These are phyloP conservation scores for Drosophila barbarae DNA, from an alignment of 2,888 invertebrate genomes.

Conservation along the genomic window DNA sequence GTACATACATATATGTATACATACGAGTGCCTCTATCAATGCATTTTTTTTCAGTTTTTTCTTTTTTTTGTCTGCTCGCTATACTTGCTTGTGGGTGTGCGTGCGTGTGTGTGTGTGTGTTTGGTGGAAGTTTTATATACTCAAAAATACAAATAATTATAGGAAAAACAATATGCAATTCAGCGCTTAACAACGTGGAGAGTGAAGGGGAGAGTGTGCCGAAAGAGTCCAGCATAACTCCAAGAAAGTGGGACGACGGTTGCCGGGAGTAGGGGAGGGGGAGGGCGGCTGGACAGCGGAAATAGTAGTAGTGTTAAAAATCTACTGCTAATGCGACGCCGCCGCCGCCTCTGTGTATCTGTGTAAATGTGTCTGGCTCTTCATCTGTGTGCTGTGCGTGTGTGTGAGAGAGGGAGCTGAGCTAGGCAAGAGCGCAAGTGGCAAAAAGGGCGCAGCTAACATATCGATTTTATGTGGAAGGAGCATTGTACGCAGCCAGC, in stretches of 20 bases:
- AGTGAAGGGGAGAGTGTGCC: slow-evolving; percentile 26
- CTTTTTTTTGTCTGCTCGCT: slow-evolving; percentile 32
- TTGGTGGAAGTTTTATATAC: slow-evolving; percentile 44
- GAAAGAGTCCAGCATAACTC: slow-evolving; percentile 64
- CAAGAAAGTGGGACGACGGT: slow-evolving; percentile 23
- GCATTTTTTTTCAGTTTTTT: slow-evolving; percentile 8
- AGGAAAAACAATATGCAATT: slow-evolving; percentile 62
- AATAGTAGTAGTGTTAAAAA: slow-evolving; percentile 47
- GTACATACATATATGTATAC: slow-evolving; percentile 13
- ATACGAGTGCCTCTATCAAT: slow-evolving; percentile 6
- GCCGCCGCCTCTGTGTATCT: slow-evolving; percentile 56
- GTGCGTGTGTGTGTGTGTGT: slow-evolving; percentile 30
- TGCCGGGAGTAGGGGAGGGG: background rate
- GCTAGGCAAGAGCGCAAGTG: slow-evolving; percentile 44
- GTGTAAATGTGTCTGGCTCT: slow-evolving; percentile 39
- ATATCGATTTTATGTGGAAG: slow-evolving; percentile 53
- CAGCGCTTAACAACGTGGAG: slow-evolving; percentile 4
- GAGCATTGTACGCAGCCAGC: slow-evolving; percentile 42
- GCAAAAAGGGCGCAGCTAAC: slow-evolving; percentile 70
- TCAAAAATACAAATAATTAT: slow-evolving; percentile 28
- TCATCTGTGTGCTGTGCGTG: slow-evolving; percentile 3
- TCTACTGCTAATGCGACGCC: slow-evolving; percentile 48
- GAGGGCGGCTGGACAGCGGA: slow-evolving; percentile 21
- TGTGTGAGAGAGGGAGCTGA: slow-evolving; percentile 14
- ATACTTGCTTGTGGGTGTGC: slow-evolving; percentile 41